Evolutionary conservation across 2,888 invertebrate species (phyloP), one percentile per base, ranked within the genome.

Genomic region (Cephus runcator): DNA sequence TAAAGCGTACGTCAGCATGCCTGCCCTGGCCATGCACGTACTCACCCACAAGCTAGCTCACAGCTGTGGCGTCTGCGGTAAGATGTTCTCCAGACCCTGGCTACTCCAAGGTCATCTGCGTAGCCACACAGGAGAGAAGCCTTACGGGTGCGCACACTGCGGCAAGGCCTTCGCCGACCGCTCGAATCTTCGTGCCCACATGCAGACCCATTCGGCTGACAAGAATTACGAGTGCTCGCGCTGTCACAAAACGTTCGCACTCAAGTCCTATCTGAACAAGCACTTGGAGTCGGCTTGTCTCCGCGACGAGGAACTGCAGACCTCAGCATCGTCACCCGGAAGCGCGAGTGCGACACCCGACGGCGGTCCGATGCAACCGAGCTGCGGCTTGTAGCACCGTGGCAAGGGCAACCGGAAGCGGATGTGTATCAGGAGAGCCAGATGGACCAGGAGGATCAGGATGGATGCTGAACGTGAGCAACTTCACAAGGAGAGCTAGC

Each of bases 1-100:
- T 85, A 98, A 99, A 92, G 97, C 98, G n/a, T 99, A 99, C 93
- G 99, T 99, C 76, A 97, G 97, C 86, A 99, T 99, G 98, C 99
- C 99, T 0, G 99, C 99, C 0, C 93, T 99, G 77, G 98, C 98
- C 75, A 98, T 97, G 96, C 98, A 97, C 92, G 95, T 97, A 82
- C 94, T 97, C 76, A 98, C 98, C 73, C 99, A 99, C 93, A 98
- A 98, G 90, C 94, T 98, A 87, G 95, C 96, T 34, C 98, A 99
- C 93, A 96, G 96, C 87, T 99, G 99, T 92, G 95, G 96, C 79
- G 95, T 98, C 68, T 99, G 99, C 92, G 97, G 97, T 78, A 99
- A 99, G 91, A 95, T 97, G 89, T 99, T 99, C 93, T 98, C 97
- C 12, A 94, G 99, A 56, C 98, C 98, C n/a, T 99, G 99, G 98